These are phyloP conservation scores for Drosophila flavopinicola DNA, from an alignment of 2,888 invertebrate genomes.

Conservation along the genomic window DNA sequence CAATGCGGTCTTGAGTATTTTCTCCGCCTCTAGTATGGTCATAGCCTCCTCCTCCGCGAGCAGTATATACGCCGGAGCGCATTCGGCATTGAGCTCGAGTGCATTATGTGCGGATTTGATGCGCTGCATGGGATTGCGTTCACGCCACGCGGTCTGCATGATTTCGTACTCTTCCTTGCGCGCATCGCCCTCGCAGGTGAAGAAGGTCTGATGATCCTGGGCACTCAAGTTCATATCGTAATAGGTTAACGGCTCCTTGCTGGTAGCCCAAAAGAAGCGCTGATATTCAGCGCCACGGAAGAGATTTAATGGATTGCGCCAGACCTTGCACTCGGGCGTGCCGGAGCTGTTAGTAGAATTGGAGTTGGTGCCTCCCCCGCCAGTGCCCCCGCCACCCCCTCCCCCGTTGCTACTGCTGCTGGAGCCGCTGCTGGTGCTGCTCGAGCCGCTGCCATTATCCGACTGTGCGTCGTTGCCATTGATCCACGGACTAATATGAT, in stretches of 20 bases:
- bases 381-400: slow-evolving; percentile 29
- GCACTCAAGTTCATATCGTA: slow-evolving; percentile 99
- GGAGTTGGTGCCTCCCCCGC: slow-evolving; percentile 34
- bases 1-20: slow-evolving; percentile 91
- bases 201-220: slow-evolving; percentile 98
- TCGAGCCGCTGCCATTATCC: slow-evolving; percentile 76
- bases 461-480: slow-evolving; percentile 88
- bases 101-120: slow-evolving; percentile 96
- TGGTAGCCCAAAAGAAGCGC: slow-evolving; percentile 95
- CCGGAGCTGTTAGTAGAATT: slow-evolving; percentile 60
- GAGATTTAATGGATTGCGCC: slow-evolving; percentile 97
- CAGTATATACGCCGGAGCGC: slow-evolving; percentile 97
- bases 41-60: slow-evolving; percentile 98
- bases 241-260: slow-evolving; percentile 97
- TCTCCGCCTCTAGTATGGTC: slow-evolving; percentile 94
- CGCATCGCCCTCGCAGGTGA: slow-evolving; percentile 94
- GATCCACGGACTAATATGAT: slow-evolving; percentile 97
- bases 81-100: slow-evolving; percentile 93
- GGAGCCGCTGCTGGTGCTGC: slow-evolving; percentile 65
- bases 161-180: slow-evolving; percentile 95
- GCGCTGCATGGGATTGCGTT: slow-evolving; percentile 94
- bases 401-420: slow-evolving; percentile 57
- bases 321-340: slow-evolving; percentile 94
- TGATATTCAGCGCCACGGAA: slow-evolving; percentile 98
- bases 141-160: slow-evolving; percentile 98